Base-by-base conservation (phyloP, 2,888 invertebrate genomes). In the Octodonta nipae region DNA sequence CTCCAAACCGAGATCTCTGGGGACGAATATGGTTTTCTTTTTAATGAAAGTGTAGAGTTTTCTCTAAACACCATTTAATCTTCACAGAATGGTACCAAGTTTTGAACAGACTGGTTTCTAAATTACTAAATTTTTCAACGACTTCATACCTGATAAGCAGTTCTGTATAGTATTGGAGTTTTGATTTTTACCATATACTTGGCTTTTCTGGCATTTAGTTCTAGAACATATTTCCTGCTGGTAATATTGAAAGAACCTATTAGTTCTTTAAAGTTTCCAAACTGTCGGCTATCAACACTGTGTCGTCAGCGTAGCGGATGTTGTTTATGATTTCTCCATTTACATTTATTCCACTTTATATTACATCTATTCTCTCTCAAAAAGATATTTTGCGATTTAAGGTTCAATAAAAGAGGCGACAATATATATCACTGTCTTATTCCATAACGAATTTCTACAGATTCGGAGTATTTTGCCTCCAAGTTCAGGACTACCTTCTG, bases 61-160 rank as follows among this genome's bases (percentile, higher is more conserved):
- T 20, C n/a, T 20, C 20, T 20, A 20, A 6, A n/a, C 20, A 20
- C 6, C 20, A 20, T 20, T 7, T 20, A 20, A 20, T 20, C n/a
- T 20, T n/a, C 20, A 20, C 20, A 20, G 20, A 20, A 20, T n/a
- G 20, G 20, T n/a, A 6, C 20, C 20, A 20, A 7, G n/a, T 20
- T 20, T 20, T n/a, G n/a, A n/a, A 20, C 20, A 20, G 20, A 20
- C 6, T 20, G 20, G 20, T 20, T 20, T n/a, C 20, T 20, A 20
- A 20, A 20, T 20, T 7, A 6, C 7, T 7, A 20, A 7, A 7
- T 20, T 20, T 20, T 20, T 20, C 20, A 20, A n/a, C 20, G 20
- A n/a, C n/a, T n/a, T n/a, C n/a, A n/a, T n/a, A n/a, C n/a, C n/a
- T n/a, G n/a, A n/a, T n/a, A n/a, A n/a, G n/a, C n/a, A n/a, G n/a